Conservation (phyloP, 2,888 invertebrate species). For the Ischnus inquisitorius region DNA sequence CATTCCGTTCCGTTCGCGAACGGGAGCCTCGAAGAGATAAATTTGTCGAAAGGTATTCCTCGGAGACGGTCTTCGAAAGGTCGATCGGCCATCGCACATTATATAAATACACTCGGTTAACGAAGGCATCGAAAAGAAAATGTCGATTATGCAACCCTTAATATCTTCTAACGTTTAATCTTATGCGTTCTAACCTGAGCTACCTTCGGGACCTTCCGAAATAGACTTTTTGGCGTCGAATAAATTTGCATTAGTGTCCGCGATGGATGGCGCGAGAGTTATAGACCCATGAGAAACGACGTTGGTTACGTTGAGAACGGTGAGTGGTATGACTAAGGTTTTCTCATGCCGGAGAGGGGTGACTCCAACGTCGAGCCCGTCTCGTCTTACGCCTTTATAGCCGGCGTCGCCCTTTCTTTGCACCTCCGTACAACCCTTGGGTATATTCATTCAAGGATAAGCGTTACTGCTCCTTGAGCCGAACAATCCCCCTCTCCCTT, state of each 20-base stretch:
- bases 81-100: neutral
- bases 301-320: conserved; percentile 36
- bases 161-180: neutral
- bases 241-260: conserved; percentile 58
- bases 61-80: neutral
- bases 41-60: neutral
- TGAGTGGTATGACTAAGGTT: conserved; percentile 38
- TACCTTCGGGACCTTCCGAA: neutral
- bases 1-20: neutral
- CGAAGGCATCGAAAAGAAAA: conserved; percentile 8
- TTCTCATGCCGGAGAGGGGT: conserved; percentile 31
- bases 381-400: conserved; percentile 70
- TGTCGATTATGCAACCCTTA: conserved; percentile 12
- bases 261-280: neutral
- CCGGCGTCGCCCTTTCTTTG: conserved; percentile 67
- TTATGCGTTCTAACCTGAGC: neutral
- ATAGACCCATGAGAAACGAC: conserved; percentile 47
- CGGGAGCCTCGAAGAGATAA: neutral
- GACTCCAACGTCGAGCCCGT: conserved; percentile 58
- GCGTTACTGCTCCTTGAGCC: conserved; percentile 76
- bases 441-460: conserved; percentile 73
- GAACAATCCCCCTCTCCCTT: conserved; percentile 66
- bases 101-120: neutral
- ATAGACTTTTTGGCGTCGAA: conserved; percentile 59
- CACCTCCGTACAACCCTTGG: conserved; percentile 62